Evolutionary conservation across 2,113 vertebrate genomes (phyloP), one percentile per base, ranked within the genome.

Genomic region (Podilymbus podiceps): DNA sequence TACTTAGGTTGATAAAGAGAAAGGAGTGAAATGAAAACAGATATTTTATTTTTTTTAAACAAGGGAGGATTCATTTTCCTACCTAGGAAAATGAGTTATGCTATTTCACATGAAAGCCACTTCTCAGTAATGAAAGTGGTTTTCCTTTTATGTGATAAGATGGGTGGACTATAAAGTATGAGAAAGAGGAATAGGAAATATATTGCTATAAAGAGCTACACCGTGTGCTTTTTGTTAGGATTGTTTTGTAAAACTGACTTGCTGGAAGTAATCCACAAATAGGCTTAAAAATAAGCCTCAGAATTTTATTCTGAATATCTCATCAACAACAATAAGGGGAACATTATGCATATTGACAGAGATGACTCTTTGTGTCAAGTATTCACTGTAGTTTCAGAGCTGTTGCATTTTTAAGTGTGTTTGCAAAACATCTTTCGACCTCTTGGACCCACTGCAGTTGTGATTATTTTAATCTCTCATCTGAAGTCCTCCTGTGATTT

Each of bases 221-320:
- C 38, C 1, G 11, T 90, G 83, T 84, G 90, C 47, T 95, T 94
- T 92, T 77, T 86, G 68, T 90, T 92, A 92, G 47, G 76, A 90
- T 82, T 92, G 86, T 86, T 95, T 93, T 68, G 82, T 93, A 97
- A 97, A 92, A 95, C 40, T 0, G 0, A 75, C 85, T 95, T 89
- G 83, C 83, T 81, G 83, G 86, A 92, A 93, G 76, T 94, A 96
- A 96, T 96, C 83, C 60, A 84, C 56, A 95, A 96, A 96, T 86
- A 97, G 92, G 90, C 95, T 94, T 96, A 95, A 96, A 96, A 96
- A 93, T 93, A 96, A 93, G 88, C 92, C 84, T 93, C 44, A 60
- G 88, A 89, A 96, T 90, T 86, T 89, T 93, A 67, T 92, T 84
- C 68, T 71, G 73, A 90, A 63, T 93, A 90, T 92, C 93, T 95